Evolutionary conservation across 2,113 vertebrate species (phyloP).

Genomic region (Forbesichthys papilliferus): DNA sequence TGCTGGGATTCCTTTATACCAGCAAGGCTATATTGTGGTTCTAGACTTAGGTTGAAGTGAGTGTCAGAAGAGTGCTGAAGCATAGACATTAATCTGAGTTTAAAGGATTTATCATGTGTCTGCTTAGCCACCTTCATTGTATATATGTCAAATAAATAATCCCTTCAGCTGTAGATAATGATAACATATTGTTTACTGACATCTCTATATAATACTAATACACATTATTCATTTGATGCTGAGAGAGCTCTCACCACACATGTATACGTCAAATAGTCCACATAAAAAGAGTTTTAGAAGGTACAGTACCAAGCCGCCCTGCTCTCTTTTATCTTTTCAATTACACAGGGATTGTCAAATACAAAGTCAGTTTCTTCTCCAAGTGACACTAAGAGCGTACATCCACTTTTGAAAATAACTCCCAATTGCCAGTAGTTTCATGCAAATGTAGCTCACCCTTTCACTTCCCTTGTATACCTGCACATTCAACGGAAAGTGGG

Average conservation of each 20-base stretch:
- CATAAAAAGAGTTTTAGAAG: conserved; percentile 24
- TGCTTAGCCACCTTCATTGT: no score
- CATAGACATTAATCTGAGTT: no score
- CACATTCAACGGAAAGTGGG: conserved; percentile 9
- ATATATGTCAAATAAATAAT: no score
- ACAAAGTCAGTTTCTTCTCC: neutral
- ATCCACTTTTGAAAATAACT: conserved; percentile 14
- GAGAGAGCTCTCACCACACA: conserved; percentile 11
- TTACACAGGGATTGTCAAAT: conserved; percentile 23
- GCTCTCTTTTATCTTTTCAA: conserved; percentile 29
- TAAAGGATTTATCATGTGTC: no score
- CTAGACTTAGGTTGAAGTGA: no score
- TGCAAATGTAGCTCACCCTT: conserved; percentile 6
- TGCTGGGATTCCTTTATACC: no score
- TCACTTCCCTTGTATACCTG: conserved; percentile 12
- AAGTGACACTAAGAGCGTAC: conserved; percentile 31
- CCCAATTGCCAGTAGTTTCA: neutral
- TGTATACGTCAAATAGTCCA: neutral
- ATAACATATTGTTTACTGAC: conserved; percentile 22
- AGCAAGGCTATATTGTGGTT: no score
- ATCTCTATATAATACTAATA: conserved; percentile 15
- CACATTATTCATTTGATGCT: neutral
- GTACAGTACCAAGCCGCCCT: conserved; percentile 14
- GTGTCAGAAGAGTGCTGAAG: no score
- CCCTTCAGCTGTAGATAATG: conserved; percentile 1